Conservation (phyloP, 2,888 invertebrate species). For the Eilema griseolum region DNA sequence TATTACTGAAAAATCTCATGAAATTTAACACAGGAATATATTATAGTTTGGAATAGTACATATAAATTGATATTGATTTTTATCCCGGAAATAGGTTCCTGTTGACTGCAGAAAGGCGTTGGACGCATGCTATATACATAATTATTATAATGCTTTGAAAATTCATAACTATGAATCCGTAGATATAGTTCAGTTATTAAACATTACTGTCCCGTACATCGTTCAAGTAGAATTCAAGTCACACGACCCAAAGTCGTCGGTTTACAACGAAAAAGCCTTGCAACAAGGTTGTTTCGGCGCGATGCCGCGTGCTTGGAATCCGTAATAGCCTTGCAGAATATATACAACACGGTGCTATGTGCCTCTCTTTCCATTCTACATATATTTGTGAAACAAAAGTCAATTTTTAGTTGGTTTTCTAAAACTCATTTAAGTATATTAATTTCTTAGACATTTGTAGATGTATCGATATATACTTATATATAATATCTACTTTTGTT, state of each 20-base stretch:
- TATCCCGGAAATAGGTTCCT: background rate
- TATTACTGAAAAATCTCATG: too few species aligned
- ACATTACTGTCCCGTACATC: conserved; percentile 41
- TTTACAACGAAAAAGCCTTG: conserved; percentile 75
- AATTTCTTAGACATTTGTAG: conserved; percentile 23
- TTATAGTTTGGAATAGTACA: too few species aligned
- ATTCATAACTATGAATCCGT: conserved; percentile 20
- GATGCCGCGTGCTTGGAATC: conserved; percentile 74
- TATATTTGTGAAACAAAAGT: conserved; percentile 28
- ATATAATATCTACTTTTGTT: too few species aligned
- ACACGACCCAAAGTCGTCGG: conserved; percentile 59
- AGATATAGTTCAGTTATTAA: conserved; percentile 37
- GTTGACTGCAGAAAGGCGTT: too few species aligned
- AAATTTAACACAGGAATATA: too few species aligned
- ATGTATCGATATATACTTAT: conserved; percentile 1
- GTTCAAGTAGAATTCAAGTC: conserved; percentile 41
- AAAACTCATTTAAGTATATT: conserved; percentile 41
- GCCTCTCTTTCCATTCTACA: conserved; percentile 42
- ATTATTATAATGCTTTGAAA: conserved; percentile 35
- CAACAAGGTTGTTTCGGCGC: conserved; percentile 76
- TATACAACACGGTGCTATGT: conserved; percentile 47
- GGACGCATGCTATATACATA: too few species aligned
- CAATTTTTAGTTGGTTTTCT: conserved; percentile 27
- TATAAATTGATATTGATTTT: background rate
- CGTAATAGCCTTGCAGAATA: conserved; percentile 72